A percentile compares a stretch with the other conserved stretches of the same genome.
Conservation (phyloP, 2,888 invertebrate genomes). For the Coelogynopora nodosa region DNA sequence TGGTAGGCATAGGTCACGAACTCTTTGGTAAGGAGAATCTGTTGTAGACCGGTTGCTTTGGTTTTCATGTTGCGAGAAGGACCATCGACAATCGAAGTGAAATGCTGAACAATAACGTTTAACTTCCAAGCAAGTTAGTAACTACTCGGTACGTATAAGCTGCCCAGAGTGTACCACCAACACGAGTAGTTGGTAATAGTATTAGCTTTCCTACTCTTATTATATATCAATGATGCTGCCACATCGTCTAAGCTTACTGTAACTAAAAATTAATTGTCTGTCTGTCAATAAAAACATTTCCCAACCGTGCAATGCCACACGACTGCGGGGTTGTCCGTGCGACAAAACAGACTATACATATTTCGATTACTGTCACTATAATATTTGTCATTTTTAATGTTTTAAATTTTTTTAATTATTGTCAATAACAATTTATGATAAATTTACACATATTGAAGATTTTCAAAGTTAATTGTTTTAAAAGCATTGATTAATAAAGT, state of each 20-base stretch:
- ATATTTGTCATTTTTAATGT: no score
- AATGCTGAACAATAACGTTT: background rate
- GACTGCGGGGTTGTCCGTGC: background rate
- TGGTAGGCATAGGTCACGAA: background rate
- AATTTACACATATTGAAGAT: no score
- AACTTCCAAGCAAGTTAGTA: background rate
- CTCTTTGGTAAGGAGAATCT: background rate
- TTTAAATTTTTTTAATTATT: no score
- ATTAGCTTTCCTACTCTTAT: no score
- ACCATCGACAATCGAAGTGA: background rate
- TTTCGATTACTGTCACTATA: background rate
- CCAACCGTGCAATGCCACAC: conserved; percentile 19
- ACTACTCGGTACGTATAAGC: background rate
- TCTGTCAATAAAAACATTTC: conserved; percentile 26
- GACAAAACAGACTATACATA: background rate
- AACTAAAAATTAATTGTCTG: background rate
- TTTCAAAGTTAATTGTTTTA: no score
- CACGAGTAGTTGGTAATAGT: no score
- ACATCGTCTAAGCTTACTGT: background rate
- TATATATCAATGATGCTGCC: conserved; percentile 8
- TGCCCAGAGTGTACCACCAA: background rate
- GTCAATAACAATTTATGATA: no score
- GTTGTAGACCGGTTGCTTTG: background rate
- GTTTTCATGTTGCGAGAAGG: background rate
- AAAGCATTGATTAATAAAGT: no score